Conservation (phyloP, 2,888 invertebrate species). For the Tricholauxania praeusta region DNA sequence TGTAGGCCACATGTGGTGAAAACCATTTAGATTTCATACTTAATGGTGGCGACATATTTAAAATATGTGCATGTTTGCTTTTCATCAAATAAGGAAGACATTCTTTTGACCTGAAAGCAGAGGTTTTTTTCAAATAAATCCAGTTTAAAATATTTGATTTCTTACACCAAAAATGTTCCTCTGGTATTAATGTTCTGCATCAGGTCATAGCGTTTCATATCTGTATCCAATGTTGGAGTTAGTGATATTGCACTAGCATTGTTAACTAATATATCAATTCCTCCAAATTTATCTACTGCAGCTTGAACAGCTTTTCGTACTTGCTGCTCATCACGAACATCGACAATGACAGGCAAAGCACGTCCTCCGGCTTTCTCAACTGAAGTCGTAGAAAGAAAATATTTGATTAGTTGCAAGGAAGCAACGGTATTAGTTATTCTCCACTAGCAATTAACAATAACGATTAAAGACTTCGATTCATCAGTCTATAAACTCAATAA, state of each 20-base stretch:
- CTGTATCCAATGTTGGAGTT: constrained; percentile 84
- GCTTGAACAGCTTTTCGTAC: constrained; percentile 74
- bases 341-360: constrained; percentile 83
- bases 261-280: constrained; percentile 94
- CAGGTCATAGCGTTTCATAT: constrained; percentile 96
- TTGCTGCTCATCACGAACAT: constrained; percentile 82
- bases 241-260: constrained; percentile 95
- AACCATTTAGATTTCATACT: constrained; percentile 92
- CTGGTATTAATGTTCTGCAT: constrained; percentile 96
- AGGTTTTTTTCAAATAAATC: background rate
- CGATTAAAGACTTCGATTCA: too few species aligned
- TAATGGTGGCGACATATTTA: constrained; percentile 94
- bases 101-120: constrained; percentile 80
- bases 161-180: constrained; percentile 95
- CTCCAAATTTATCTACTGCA: constrained; percentile 85
- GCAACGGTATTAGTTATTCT: too few species aligned
- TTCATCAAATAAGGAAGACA: constrained; percentile 90
- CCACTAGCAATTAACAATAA: too few species aligned
- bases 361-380: constrained; percentile 85
- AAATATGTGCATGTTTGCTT: constrained; percentile 90
- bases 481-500: too few species aligned
- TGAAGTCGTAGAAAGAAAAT: constrained; percentile 59
- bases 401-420: too few species aligned
- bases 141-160: background rate
- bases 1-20: constrained; percentile 91